Evolutionary conservation across 2,888 invertebrate species (phyloP), one percentile per base, ranked within the genome.

Genomic region (Drosophila barbarae): DNA sequence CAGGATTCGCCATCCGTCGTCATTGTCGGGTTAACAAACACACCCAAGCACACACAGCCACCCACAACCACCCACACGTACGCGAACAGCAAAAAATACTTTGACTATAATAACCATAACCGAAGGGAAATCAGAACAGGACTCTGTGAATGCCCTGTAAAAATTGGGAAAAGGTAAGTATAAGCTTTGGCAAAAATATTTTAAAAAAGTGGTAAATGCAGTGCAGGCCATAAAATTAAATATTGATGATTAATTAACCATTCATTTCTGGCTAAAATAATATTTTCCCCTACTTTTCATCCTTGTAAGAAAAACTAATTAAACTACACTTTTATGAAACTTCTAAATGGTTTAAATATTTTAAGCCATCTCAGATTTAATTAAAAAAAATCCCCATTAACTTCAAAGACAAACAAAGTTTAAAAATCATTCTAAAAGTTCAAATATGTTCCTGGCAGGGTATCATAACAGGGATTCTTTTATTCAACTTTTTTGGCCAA

Each of bases 91-190:
- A 49, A 70, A 60, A 67, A 57, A 54, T 53, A 46, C 54, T 65
- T 65, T 68, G 50, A 71, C 72, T 72, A 79, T 71, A 68, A 69
- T 66, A 80, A 63, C 71, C 67, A 65, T 52, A 58, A 58, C 38
- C 32, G 10, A 18, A 5, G 0, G 7, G 18, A 7, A 12, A 9
- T 2, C 3, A 9, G 4, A 23, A 41, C 7, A 12, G 15, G 44
- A 72, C 64, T 39, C 7, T 0, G 0, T 9, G 6, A 46, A 65
- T 52, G 46, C 74, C 35, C 74, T 65, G 6, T 8, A 8, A 7
- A 36, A 30, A 8, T 13, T 5, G 2, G 2, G 5, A 21, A 0
- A 47, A 5, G 13, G 5, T 8, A 18, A 46, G 30, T 5, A 13
- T 21, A 8, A 18, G 3, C 32, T 18, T 13, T 13, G 1, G 2